phyloP scores from a whole-genome alignment of 2,113 vertebrate genomes.

The Ctenodactylus gundi region DNA sequence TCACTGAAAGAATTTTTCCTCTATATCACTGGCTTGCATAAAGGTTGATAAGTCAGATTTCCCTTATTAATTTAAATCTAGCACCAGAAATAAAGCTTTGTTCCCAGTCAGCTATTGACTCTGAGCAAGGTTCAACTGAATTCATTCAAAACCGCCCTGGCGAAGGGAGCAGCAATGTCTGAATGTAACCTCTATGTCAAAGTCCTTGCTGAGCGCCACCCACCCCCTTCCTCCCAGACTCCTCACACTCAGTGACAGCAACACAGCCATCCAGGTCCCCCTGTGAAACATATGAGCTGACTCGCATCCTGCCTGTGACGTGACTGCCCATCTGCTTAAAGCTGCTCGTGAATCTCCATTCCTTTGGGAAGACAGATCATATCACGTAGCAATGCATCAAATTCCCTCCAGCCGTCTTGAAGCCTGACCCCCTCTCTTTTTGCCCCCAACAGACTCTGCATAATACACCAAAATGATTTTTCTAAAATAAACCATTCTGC shows the following conservation, averaged over 20 bases:
- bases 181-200: background rate
- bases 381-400: background rate
- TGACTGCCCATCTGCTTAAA: background rate
- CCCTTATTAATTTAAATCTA: conserved; percentile 53
- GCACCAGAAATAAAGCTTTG: conserved; percentile 55
- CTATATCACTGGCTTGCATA: conserved; percentile 40
- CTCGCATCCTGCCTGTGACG: background rate
- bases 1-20: conserved; percentile 64
- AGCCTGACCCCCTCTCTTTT: background rate
- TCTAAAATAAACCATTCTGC: background rate
- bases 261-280: background rate
- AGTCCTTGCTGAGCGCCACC: background rate
- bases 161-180: background rate
- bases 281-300: background rate
- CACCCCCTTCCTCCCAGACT: background rate
- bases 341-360: background rate
- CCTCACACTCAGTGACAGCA: background rate
- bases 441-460: background rate
- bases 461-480: background rate
- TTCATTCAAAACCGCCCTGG: background rate
- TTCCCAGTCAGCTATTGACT: background rate
- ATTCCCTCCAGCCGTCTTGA: background rate
- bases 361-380: background rate
- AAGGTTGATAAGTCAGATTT: conserved; percentile 57
- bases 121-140: background rate